Conservation (phyloP, 2,797 vertebrate genomes). For the Astyanax mexicanus region DNA sequence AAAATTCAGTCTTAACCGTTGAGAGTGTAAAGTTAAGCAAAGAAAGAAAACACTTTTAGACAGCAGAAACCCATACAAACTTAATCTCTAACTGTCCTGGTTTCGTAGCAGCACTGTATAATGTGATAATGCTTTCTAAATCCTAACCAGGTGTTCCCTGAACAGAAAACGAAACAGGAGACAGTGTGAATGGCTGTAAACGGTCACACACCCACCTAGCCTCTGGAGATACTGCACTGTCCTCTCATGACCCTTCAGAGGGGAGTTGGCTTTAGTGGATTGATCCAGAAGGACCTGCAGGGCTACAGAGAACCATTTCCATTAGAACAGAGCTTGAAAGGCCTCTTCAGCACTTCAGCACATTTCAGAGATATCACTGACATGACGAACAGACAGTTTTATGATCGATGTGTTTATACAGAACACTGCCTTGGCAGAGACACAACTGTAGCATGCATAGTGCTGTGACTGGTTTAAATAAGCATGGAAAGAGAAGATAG, state of each 20-base stretch:
- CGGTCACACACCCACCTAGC: slow-evolving; percentile 80
- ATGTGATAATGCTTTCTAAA: not conserved
- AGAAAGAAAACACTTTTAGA: not conserved
- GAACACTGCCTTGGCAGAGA: slow-evolving; percentile 10
- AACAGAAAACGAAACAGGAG: not conserved
- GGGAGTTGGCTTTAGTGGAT: slow-evolving; percentile 98
- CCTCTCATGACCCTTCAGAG: slow-evolving; percentile 96
- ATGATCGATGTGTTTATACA: slow-evolving; percentile 1
- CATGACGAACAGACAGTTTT: not conserved
- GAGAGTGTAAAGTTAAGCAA: not conserved
- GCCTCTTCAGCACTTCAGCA: not conserved
- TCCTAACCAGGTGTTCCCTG: not conserved
- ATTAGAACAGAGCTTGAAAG: not conserved
- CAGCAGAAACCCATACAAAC: not conserved
- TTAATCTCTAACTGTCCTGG: not conserved
- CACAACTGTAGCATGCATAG: slow-evolving; percentile 61
- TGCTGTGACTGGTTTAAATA: not conserved
- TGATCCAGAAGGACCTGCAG: slow-evolving; percentile 96
- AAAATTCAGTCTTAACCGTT: not conserved
- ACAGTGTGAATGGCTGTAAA: not conserved
- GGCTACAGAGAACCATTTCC: slow-evolving; percentile 72
- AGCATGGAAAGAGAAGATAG: not conserved
- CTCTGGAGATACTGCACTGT: slow-evolving; percentile 97
- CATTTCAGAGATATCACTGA: not conserved
- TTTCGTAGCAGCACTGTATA: not conserved